Evolutionary conservation across 1,140 invertebrate genomes (phyloP), one percentile per base, ranked within the genome.

Genomic region (Brachionus calyciflorus): DNA sequence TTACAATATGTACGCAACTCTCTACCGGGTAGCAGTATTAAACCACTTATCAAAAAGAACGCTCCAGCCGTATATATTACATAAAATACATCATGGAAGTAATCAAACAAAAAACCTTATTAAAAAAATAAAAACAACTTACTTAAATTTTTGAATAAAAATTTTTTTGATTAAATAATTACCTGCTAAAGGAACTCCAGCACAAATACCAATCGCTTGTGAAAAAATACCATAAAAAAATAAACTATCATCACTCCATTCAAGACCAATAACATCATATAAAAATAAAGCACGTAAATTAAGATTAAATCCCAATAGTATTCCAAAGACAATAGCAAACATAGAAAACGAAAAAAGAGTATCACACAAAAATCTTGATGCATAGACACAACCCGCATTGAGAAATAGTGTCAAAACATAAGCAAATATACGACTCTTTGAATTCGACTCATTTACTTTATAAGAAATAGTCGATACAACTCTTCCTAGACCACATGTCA

Each of bases 321-420:
- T 49, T 0, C 69, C 69, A 10, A 55, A 49, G n/a, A 28, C 30
- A 3, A 73, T 49, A 6, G 26, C 69, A 21, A 73, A 55, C 69
- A 73, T 73, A 14, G 30, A 51, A 55, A 73, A 73, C n/a, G 69
- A 73, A 51, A 51, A 73, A 19, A 55, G 19, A 19, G 69, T 73
- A 33, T 48, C 48, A n/a, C 69, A 73, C 4, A 73, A 41, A 6
- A 51, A 21, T 12, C 21, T 49, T 19, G 69, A 73, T 17, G 28
- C 14, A 33, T 51, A 37, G 1, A 49, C 7, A 12, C 1, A 17
- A 30, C 14, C 46, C 30, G 46, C 21, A 37, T 14, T 73, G 10
- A 73, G 28, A 51, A 73, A 51, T 26, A 73, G 21, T 40, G 51
- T 55, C 9, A 73, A 33, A 17, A 55, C 37, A 55, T 51, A 73